Base-by-base conservation (phyloP, 1,140 invertebrate species). In the Agrilus planipennis region DNA sequence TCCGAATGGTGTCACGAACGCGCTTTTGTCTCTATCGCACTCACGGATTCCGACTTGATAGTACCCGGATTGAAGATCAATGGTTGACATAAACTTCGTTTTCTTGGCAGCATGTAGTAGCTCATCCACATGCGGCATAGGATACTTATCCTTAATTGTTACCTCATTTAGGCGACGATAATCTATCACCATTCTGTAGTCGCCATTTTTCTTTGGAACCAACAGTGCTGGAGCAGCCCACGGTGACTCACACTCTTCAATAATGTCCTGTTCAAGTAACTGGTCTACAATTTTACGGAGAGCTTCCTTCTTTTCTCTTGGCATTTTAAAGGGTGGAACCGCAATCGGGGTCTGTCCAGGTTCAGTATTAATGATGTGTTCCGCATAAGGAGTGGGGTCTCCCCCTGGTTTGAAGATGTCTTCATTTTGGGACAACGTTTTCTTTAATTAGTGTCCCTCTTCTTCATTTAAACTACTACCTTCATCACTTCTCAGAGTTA, bases 121-220 rank as follows among this genome's bases (percentile, higher is more conserved):
- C 2, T 41, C 28, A 18, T 30, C 39, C 11, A 18, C 10, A 14
- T 20, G 17, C 3, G 45, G 42, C 0, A 54, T 21, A 0, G 46
- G 53, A 28, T 61, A 68, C 5, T 46, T 15, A 39, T 68, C 63
- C 2, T 53, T 47, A 58, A 52, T 41, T 4, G 63, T 70, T 5
- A 54, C 16, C 1, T 42, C 28, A 46, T 72, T 72, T 0, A 71
- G 40, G 9, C 39, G 25, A 3, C 60, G 47, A 42, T 63, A 71
- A 45, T 71, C 67, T 0, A 64, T 60, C 42, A 56, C 61, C 0
- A 57, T 41, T 39, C 52, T 61, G 10, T 39, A 40, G 4, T 54
- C 58, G 39, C 58, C 42, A 38, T 54, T 48, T 39, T 51, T 48
- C 42, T 69, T 68, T 4, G 44, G 47, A 4, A 57, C 58, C 38